These are phyloP conservation scores for Lobophora halterata DNA, from an alignment of 2,888 invertebrate species.

Conservation along the genomic window DNA sequence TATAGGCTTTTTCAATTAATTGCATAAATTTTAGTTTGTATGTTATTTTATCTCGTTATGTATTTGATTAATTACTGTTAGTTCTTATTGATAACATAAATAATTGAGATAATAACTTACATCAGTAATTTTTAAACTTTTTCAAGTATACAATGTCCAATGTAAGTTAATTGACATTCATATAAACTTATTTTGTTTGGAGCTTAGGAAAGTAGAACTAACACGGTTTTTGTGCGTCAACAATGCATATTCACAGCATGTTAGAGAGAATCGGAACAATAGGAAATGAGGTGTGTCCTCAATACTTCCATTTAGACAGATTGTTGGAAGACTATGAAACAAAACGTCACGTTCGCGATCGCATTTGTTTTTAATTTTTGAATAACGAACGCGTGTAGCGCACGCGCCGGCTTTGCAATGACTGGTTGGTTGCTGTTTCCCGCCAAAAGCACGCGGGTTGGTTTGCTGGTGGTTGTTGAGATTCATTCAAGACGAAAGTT, in stretches of 20 bases:
- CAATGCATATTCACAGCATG: constrained; percentile 74
- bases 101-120: constrained; percentile 26
- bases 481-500: constrained; percentile 66
- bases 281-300: constrained; percentile 72
- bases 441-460: constrained; percentile 69
- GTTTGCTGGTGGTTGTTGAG: constrained; percentile 47
- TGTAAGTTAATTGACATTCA: constrained; percentile 41
- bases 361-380: constrained; percentile 55
- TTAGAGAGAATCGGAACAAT: constrained; percentile 67
- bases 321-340: constrained; percentile 64
- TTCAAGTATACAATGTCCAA: constrained; percentile 26
- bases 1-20: constrained; percentile 8
- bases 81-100: constrained; percentile 7
- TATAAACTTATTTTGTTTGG: constrained; percentile 54
- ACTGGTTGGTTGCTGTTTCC: constrained; percentile 66
- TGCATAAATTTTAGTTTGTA: constrained; percentile 7
- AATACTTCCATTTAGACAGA: constrained; percentile 71
- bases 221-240: constrained; percentile 67
- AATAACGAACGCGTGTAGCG: constrained; percentile 70
- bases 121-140: constrained; percentile 24
- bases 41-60: too few species aligned
- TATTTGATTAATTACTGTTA: constrained; percentile 8
- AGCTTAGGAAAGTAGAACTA: constrained; percentile 75
- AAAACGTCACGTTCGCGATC: constrained; percentile 72
- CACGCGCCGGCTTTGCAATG: constrained; percentile 68